Conservation (phyloP, 2,888 invertebrate genomes). For the Oeneis ivallda region DNA sequence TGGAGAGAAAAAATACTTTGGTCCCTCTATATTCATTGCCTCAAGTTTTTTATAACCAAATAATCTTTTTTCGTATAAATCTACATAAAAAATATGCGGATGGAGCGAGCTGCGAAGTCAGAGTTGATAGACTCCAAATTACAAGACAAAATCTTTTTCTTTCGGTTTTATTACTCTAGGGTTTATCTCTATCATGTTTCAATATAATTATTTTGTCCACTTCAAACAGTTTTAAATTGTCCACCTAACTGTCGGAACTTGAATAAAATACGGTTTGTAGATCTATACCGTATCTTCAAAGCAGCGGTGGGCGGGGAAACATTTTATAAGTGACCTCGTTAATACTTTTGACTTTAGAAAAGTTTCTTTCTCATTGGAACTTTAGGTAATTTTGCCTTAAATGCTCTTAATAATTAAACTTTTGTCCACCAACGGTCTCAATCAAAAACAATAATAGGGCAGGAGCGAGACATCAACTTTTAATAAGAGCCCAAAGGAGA, state of each 20-base stretch:
- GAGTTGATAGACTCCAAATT: constrained; percentile 37
- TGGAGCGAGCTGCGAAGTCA: constrained; percentile 27
- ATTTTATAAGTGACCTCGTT: too few relatives aligned
- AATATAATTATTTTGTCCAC: neutral
- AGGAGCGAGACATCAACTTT: constrained; percentile 9
- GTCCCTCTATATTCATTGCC: constrained; percentile 36
- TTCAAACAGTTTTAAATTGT: neutral
- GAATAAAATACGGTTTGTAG: too few relatives aligned
- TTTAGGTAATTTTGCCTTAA: too few relatives aligned
- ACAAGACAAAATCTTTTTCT: constrained; percentile 22
- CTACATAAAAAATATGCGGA: constrained; percentile 33
- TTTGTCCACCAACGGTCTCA: neutral
- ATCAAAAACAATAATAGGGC: neutral
- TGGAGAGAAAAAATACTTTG: constrained; percentile 30
- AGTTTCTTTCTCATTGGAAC: too few relatives aligned
- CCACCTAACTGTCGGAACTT: too few relatives aligned
- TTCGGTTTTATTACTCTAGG: neutral
- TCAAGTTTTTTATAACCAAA: constrained; percentile 38
- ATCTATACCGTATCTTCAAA: too few relatives aligned
- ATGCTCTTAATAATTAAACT: neutral
- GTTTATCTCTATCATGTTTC: neutral
- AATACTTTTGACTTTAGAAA: too few relatives aligned
- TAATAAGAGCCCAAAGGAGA: constrained; percentile 13
- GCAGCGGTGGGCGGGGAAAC: too few relatives aligned
- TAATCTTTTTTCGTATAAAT: constrained; percentile 38